These are phyloP conservation scores for Teleopsis dalmanni DNA, from an alignment of 1,140 invertebrate species.

Conservation along the genomic window DNA sequence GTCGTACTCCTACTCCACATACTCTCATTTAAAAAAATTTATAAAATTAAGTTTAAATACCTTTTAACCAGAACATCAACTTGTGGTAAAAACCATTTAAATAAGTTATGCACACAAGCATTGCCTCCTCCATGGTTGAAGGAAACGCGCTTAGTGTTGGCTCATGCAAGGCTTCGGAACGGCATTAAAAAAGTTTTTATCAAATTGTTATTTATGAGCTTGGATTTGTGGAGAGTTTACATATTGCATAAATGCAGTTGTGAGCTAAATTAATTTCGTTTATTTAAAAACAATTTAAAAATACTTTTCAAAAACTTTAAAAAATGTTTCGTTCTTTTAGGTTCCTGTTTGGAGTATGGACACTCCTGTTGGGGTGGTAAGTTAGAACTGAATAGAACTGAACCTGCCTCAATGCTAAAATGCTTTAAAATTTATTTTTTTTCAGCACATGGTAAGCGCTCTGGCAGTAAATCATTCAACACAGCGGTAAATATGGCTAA, in stretches of 20 bases:
- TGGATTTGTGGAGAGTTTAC: background rate
- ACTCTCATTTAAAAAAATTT: too few species aligned
- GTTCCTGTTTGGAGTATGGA: conserved; percentile 41
- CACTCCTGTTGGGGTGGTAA: conserved; percentile 42
- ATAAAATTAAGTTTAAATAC: too few species aligned
- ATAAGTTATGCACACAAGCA: too few species aligned
- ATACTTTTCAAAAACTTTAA: conserved; percentile 4
- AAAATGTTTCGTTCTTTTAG: conserved; percentile 18
- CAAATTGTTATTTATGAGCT: conserved; percentile 10
- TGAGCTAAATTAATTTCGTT: background rate
- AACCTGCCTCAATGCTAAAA: conserved; percentile 2
- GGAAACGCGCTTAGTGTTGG: too few species aligned
- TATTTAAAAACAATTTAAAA: too few species aligned
- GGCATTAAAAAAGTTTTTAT: conserved; percentile 6
- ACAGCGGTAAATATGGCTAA: background rate
- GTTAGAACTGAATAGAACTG: conserved; percentile 13
- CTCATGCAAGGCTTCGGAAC: too few species aligned
- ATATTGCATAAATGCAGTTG: background rate
- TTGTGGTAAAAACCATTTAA: too few species aligned
- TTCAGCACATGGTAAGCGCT: conserved; percentile 37
- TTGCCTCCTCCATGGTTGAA: too few species aligned
- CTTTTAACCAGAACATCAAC: too few species aligned
- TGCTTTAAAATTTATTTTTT: background rate
- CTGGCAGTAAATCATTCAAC: conserved; percentile 11
- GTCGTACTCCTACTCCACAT: too few species aligned